phyloP scores from a whole-genome alignment of 1,140 invertebrate species.

The Drosophila equinoxialis region DNA sequence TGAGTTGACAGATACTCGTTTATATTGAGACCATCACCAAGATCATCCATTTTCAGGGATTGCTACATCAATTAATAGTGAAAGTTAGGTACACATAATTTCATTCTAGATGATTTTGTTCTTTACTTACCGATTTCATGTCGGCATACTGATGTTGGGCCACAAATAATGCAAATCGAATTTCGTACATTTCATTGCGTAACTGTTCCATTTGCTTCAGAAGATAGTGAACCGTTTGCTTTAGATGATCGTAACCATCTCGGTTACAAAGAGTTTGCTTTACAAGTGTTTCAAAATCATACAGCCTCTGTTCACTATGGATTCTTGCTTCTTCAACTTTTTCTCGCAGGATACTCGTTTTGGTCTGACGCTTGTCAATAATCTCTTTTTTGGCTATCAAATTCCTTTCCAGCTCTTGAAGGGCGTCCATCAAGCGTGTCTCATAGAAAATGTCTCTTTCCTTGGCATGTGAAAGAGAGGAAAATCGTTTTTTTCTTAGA shows the following conservation, averaged over 20 bases:
- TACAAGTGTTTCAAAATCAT: constrained; percentile 12
- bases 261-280: constrained; percentile 6
- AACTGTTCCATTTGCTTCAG: constrained; percentile 15
- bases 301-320: background rate
- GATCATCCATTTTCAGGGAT: constrained; percentile 27
- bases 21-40: constrained; percentile 29
- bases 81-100: background rate
- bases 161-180: constrained; percentile 9
- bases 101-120: no score
- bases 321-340: background rate
- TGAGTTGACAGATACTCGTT: constrained; percentile 34
- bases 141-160: constrained; percentile 33
- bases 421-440: background rate
- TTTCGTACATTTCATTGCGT: constrained; percentile 27
- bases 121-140: constrained; percentile 23
- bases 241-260: constrained; percentile 11
- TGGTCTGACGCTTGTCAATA: background rate
- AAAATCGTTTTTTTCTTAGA: background rate
- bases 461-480: background rate
- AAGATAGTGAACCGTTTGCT: background rate
- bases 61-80: background rate
- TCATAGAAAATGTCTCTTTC: background rate
- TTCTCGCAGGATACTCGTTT: background rate
- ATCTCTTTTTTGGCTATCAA: background rate
- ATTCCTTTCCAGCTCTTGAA: constrained; percentile 22